A percentile compares a stretch with the other conserved stretches of the same genome.
Evolutionary conservation across 2,888 invertebrate genomes (phyloP).

Genomic region (Agrilus biguttatus): DNA sequence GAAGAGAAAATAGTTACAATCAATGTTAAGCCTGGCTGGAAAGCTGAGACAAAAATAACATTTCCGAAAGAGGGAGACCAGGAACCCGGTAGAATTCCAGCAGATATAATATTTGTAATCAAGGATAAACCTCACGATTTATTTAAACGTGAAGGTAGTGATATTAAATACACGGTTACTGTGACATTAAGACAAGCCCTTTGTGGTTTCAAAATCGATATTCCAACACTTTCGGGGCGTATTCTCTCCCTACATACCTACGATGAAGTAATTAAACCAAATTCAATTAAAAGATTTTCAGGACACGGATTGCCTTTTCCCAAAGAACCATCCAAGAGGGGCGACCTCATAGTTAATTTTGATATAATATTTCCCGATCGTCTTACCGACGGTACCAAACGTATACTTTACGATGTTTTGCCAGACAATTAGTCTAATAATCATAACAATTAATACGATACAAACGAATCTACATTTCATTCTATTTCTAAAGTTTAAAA

Average conservation of each 20-base stretch:
- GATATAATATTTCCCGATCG: conserved; percentile 83
- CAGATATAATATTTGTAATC: conserved; percentile 89
- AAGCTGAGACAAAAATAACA: conserved; percentile 91
- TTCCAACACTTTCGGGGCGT: conserved; percentile 74
- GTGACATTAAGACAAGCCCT: conserved; percentile 75
- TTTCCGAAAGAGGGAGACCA: conserved; percentile 93
- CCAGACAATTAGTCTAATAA: conserved; percentile 1
- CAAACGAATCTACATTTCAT: too few relatives aligned
- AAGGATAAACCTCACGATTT: conserved; percentile 76
- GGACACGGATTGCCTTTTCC: conserved; percentile 84
- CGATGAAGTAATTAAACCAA: conserved; percentile 72
- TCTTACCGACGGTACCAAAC: conserved; percentile 56
- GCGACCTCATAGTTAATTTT: conserved; percentile 81
- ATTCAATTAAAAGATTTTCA: conserved; percentile 64
- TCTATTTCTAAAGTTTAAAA: too few relatives aligned
- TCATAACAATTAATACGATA: too few relatives aligned
- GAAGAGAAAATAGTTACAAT: conserved; percentile 89
- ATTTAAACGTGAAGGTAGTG: conserved; percentile 84
- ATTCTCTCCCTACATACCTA: conserved; percentile 57
- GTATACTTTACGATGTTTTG: conserved; percentile 33
- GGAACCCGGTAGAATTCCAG: conserved; percentile 75
- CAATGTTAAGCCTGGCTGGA: conserved; percentile 92
- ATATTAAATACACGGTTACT: conserved; percentile 72
- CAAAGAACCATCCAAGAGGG: conserved; percentile 75
- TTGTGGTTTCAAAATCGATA: conserved; percentile 67